Conservation (phyloP, 2,888 invertebrate genomes). For the Conomelus anceps region DNA sequence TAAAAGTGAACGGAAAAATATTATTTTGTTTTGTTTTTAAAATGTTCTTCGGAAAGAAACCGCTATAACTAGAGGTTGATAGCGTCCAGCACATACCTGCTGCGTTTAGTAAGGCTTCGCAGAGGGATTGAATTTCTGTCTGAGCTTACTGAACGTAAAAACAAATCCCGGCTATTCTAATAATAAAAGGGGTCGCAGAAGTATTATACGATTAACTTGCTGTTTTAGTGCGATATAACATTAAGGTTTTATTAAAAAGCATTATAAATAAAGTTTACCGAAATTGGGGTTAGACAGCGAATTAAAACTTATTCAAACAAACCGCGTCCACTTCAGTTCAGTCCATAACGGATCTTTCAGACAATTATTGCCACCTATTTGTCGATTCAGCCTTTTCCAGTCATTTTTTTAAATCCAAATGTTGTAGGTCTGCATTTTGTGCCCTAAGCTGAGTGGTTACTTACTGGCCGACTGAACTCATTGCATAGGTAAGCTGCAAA, state of each 20-base stretch:
- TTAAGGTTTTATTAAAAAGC: too few species aligned
- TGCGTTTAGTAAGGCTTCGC: neutral
- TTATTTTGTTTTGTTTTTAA: too few species aligned
- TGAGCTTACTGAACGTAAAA: neutral
- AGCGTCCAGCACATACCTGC: neutral
- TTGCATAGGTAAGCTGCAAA: neutral
- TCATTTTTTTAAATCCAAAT: neutral
- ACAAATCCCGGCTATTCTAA: neutral
- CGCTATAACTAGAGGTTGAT: neutral
- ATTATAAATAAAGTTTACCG: too few species aligned
- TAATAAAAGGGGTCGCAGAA: neutral
- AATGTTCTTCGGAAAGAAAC: too few species aligned
- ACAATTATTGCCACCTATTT: neutral
- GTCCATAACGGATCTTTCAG: neutral
- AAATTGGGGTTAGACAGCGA: too few species aligned
- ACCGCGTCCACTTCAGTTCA: neutral
- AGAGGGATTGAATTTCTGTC: neutral
- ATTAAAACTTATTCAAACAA: neutral
- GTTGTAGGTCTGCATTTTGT: neutral
- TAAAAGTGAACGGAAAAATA: neutral
- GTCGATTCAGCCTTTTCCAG: neutral
- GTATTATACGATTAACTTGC: too few species aligned
- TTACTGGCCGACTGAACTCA: too few species aligned
- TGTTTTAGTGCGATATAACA: too few species aligned
- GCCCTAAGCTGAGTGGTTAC: neutral